phyloP scores from a whole-genome alignment of 30 jellyfish, hydroid and myxozoan species.

The Aurelia coerulea region DNA sequence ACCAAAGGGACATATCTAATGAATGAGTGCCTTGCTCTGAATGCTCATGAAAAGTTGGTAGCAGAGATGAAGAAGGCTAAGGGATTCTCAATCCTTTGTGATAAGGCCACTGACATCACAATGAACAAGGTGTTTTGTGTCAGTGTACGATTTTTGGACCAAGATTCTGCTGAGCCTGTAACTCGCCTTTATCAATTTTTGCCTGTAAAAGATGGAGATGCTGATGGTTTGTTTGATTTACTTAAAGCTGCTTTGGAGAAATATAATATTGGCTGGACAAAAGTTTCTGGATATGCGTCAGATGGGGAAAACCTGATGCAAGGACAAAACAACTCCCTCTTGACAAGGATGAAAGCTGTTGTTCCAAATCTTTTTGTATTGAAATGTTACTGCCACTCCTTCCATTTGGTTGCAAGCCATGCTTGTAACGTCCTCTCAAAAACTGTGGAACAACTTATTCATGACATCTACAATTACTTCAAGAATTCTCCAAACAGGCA shows the following conservation, averaged over 20 bases:
- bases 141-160: conserved; percentile 14
- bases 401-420: conserved; percentile 58
- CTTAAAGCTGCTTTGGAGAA: conserved; percentile 7
- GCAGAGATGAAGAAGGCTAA: conserved; percentile 20
- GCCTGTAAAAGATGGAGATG: conserved; percentile 40
- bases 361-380: conserved; percentile 26
- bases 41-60: conserved; percentile 21
- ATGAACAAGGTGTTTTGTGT: conserved; percentile 27
- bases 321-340: conserved; percentile 23
- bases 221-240: conserved; percentile 24
- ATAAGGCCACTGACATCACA: conserved; percentile 47
- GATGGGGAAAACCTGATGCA: conserved; percentile 62
- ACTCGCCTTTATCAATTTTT: conserved; percentile 29
- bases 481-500: conserved; percentile 32
- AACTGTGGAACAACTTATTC: conserved; percentile 46
- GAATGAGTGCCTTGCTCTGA: conserved; percentile 35
- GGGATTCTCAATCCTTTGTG: conserved; percentile 55
- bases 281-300: conserved; percentile 53
- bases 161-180: background rate
- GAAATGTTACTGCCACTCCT: conserved; percentile 43
- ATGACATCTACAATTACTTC: conserved; percentile 35
- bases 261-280: conserved; percentile 23
- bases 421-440: conserved; percentile 37
- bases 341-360: conserved; percentile 39
- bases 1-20: conserved; percentile 39